Base-by-base conservation (phyloP, 2,113 vertebrate species). In the Chaetura pelagica region DNA sequence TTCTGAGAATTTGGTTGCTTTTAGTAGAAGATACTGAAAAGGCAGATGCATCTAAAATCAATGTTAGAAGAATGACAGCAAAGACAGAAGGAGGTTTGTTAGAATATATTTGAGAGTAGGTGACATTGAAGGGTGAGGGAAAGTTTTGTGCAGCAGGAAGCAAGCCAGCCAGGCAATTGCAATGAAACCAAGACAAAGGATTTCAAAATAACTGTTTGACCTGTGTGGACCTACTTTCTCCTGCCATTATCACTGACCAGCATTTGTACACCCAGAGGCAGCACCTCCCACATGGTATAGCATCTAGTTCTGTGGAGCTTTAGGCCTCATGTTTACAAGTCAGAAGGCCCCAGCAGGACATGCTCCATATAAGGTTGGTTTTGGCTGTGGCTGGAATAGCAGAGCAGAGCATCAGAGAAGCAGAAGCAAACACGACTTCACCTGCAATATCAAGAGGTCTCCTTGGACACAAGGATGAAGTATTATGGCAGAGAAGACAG, bases 381-480 rank as follows among this genome's bases (percentile, higher is more conserved):
- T 30, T 54, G 34, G 20, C 26, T 1, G 0, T 18, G 54, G 30
- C 35, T 62, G 46, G 40, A 46, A 12, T 2, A 44, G 23, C 34
- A 75, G 23, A 49, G 61, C 19, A 67, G 63, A 83, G 44, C 6
- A 8, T 13, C 30, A 32, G 12, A 29, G 23, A 48, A 80, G 26
- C 21, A 35, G 13, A 48, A 57, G 38, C 24, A 68, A 82, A 51
- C 8, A 15, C 1, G 2, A 18, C 20, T 46, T 21, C 15, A 49
- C 2, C 4, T 63, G 35, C 12, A 62, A 3, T 18, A 69, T 29
- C 19, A 44, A 12, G n/a, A 64, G 6, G 15, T 18, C 19, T 46
- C 1, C 16, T 24, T 42, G 52, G 30, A 30, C 16, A 29, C 19
- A 46, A 30, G 24, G 22, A 46, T 0, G 0, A 40, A 67, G 11